A percentile compares a stretch with the other conserved stretches of the same genome.
These are phyloP conservation scores for Halichondria panicea DNA, from an alignment of 37 sponge, comb jelly and placozoan species.

Conservation along the genomic window DNA sequence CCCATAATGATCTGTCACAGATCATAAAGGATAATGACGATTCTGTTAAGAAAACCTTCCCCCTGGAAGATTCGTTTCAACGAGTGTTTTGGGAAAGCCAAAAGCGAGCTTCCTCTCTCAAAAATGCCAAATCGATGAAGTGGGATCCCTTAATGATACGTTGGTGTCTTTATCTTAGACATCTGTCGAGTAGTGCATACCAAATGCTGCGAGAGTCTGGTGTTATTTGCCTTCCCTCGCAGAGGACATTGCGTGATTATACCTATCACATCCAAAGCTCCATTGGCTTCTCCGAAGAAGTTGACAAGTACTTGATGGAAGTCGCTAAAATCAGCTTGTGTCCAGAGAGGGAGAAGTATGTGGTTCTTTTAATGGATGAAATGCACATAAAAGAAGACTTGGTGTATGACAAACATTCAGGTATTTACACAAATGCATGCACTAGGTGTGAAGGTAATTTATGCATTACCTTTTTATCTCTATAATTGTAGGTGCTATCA, in stretches of 20 bases:
- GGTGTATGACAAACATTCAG: constrained; percentile 41
- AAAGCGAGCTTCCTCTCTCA: too few relatives aligned
- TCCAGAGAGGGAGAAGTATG: constrained; percentile 27
- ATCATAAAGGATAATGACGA: too few relatives aligned
- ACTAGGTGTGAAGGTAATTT: too few relatives aligned
- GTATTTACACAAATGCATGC: too few relatives aligned
- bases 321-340: constrained; percentile 11
- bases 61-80: too few relatives aligned
- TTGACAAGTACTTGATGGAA: constrained; percentile 17
- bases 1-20: too few relatives aligned
- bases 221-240: constrained; percentile 36
- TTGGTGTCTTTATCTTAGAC: constrained; percentile 33
- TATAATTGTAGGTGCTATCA: too few relatives aligned
- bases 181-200: constrained; percentile 24
- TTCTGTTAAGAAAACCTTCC: too few relatives aligned
- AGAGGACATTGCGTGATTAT: constrained; percentile 54
- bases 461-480: too few relatives aligned
- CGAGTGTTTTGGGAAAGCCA: too few relatives aligned
- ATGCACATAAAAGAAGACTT: constrained; percentile 44
- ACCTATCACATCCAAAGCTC: constrained; percentile 9
- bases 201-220: constrained; percentile 34
- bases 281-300: constrained; percentile 35
- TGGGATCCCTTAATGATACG: constrained; percentile 27
- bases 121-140: too few relatives aligned
- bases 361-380: constrained; percentile 15